A percentile compares a stretch with the other conserved stretches of the same genome.
Conservation (phyloP, 2,797 vertebrate species). For the Mus spretus region DNA sequence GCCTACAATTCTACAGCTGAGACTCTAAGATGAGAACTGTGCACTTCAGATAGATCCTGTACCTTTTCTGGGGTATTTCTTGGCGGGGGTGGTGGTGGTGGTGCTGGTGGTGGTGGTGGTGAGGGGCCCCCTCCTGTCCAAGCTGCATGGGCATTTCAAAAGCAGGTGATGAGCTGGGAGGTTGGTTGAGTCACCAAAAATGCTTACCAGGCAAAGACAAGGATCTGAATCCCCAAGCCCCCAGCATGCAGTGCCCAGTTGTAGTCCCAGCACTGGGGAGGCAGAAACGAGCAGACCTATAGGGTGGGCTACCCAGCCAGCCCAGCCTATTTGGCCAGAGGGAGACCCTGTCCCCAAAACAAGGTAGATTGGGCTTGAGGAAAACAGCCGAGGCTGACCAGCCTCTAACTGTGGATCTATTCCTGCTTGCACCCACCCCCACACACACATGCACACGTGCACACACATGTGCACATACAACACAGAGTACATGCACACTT, state of each 20-base stretch:
- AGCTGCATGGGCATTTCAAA: neutral
- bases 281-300: neutral
- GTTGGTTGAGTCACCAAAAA: neutral
- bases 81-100: neutral
- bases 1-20: neutral
- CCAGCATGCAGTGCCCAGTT: neutral
- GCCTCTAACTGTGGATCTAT: neutral
- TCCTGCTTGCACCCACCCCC: neutral
- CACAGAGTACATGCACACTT: neutral
- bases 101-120: neutral
- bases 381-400: neutral
- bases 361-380: neutral
- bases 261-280: neutral
- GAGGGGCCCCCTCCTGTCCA: neutral
- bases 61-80: neutral
- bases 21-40: neutral
- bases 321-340: neutral
- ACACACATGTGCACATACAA: neutral
- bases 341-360: neutral
- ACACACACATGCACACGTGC: neutral
- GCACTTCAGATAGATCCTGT: neutral
- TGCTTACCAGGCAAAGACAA: neutral
- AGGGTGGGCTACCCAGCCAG: neutral
- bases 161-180: neutral
- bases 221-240: neutral